Evolutionary conservation across 37 sponge, comb jelly and placozoan species (phyloP), one percentile per base, ranked within the genome.

Genomic region (Spongilla lacustris): DNA sequence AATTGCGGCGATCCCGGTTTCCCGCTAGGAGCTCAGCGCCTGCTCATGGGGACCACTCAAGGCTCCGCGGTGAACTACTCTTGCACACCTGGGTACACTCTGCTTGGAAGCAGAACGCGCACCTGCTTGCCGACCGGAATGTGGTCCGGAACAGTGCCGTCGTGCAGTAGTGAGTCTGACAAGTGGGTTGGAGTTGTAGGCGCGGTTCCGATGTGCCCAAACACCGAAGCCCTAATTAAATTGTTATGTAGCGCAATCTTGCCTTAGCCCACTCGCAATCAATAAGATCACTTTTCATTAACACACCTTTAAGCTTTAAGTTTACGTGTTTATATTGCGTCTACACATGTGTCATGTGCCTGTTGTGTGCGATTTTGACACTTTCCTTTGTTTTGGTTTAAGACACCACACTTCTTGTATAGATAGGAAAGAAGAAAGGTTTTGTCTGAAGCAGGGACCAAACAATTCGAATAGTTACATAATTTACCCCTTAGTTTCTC

Each of bases 91-190:
- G 85, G 23, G 76, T 25, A 0, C 36, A 36, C 4, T 50, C 74
- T 34, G 83, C 1, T 23, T 50, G 80, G 80, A 23, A n/a, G 26
- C 12, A 25, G 34, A 2, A 32, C n/a, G 29, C 28, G 85, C 29
- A 32, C 19, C 46, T 89, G 90, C 35, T 50, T 69, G 50, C 12
- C 74, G 0, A 75, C 30, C 68, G 90, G 90, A 73, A 24, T 74
- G 79, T 89, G 90, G 90, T 78, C 80, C 19, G 84, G 85, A 49
- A 80, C 46, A 35, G 41, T 26, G 28, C 90, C 90, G 1, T 24
- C 26, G 22, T 89, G 90, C 73, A 29, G 74, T 1, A 80, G 90
- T 89, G 38, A 75, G 90, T 73, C 28, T 36, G 33, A 30, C 41
- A n/a, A 8, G 46, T 46, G 46, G 46, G 46, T 10, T 8, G 8